phyloP scores from a whole-genome alignment of 2,113 vertebrate species.

The Dipodomys spectabilis region DNA sequence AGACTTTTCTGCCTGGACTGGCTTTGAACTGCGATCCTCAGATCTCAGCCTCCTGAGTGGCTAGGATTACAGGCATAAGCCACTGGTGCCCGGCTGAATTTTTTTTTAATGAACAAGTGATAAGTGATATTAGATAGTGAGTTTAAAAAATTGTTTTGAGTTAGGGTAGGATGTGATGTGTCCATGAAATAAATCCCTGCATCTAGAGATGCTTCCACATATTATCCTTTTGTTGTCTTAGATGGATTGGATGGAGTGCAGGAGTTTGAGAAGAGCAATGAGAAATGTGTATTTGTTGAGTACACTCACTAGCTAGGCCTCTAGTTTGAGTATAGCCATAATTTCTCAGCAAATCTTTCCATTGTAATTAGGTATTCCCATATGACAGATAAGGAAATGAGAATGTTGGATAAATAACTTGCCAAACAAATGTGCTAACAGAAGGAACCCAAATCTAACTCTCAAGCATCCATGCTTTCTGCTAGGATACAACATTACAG shows the following conservation, averaged over 20 bases:
- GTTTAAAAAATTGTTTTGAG: background rate
- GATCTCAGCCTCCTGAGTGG: no score
- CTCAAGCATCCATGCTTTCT: constrained; percentile 8
- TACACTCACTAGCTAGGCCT: background rate
- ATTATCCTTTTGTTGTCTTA: background rate
- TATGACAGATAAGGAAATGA: background rate
- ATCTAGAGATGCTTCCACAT: background rate
- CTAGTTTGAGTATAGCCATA: constrained; percentile 12
- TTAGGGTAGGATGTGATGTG: background rate
- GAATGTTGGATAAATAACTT: constrained; percentile 20
- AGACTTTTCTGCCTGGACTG: no score
- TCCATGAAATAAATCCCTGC: background rate
- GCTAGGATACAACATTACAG: background rate
- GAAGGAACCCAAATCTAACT: constrained; percentile 26
- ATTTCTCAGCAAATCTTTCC: constrained; percentile 31
- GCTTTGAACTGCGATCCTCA: no score
- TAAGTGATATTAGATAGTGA: background rate
- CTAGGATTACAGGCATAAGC: no score
- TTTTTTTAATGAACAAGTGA: no score
- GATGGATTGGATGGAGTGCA: background rate
- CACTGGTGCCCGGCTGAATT: no score
- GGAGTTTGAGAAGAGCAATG: background rate
- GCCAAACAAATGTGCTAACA: background rate
- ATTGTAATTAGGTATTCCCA: constrained; percentile 34
- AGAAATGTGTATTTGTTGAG: constrained; percentile 38